These are phyloP conservation scores for Heliconius himera DNA, from an alignment of 1,140 invertebrate species.

Conservation along the genomic window DNA sequence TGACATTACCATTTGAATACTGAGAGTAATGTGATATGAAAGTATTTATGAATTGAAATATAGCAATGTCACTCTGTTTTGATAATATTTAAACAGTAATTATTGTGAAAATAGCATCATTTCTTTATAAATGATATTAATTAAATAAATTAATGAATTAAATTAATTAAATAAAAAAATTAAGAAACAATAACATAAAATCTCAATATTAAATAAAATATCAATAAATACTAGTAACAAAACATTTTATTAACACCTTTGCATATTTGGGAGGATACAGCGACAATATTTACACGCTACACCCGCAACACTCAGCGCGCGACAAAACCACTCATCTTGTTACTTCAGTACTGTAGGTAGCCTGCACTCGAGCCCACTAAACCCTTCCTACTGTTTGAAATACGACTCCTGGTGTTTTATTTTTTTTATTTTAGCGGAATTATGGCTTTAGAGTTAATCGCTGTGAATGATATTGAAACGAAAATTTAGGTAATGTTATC, in stretches of 20 bases:
- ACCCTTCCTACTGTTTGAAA: slow-evolving; percentile 52
- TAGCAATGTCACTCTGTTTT: not conserved
- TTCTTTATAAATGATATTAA: not conserved
- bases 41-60: slow-evolving; percentile 4
- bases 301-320: slow-evolving; percentile 55
- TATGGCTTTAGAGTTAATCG: not conserved
- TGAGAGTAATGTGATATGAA: slow-evolving; percentile 53
- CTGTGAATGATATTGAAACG: not conserved
- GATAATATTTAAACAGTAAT: not conserved
- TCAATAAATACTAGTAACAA: not conserved
- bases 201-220: no score
- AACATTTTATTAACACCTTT: not conserved
- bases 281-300: slow-evolving; percentile 66
- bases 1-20: slow-evolving; percentile 64
- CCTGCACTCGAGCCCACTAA: slow-evolving; percentile 61
- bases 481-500: no score
- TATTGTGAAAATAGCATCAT: not conserved
- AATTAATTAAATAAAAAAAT: no score
- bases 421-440: slow-evolving; percentile 8
- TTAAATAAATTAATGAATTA: no score
- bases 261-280: slow-evolving; percentile 29
- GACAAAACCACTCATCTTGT: slow-evolving; percentile 64
- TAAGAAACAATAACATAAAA: no score
- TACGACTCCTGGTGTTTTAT: slow-evolving; percentile 17
- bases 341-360: slow-evolving; percentile 68